phyloP scores from a whole-genome alignment of 2,888 invertebrate genomes.

The Xestia c-nigrum region DNA sequence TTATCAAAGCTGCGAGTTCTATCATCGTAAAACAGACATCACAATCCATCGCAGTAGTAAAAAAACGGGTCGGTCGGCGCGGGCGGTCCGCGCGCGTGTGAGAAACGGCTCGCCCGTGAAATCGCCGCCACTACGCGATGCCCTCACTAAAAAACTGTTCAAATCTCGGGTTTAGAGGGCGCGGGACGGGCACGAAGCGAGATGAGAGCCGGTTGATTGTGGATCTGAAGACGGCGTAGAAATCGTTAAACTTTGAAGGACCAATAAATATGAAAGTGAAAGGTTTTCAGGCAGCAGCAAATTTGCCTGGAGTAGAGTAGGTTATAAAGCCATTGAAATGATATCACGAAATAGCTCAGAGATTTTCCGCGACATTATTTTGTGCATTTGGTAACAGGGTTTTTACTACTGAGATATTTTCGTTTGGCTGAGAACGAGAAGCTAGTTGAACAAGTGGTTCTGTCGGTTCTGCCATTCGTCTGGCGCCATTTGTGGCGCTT shows the following conservation, averaged over 20 bases:
- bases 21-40: conserved; percentile 69
- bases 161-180: conserved; percentile 44
- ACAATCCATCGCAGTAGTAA: conserved; percentile 54
- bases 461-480: background rate
- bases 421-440: background rate
- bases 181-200: conserved; percentile 57
- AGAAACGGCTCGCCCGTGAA: conserved; percentile 69
- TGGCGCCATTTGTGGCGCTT: conserved; percentile 26
- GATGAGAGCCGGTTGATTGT: background rate
- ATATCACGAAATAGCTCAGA: background rate
- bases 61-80: conserved; percentile 64
- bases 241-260: background rate
- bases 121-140: conserved; percentile 66
- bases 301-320: background rate
- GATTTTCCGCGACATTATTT: background rate
- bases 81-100: conserved; percentile 71
- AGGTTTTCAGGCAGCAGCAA: background rate
- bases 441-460: background rate
- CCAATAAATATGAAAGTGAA: background rate
- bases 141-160: conserved; percentile 57
- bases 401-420: conserved; percentile 3
- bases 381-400: background rate
- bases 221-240: background rate
- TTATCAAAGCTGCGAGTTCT: conserved; percentile 58
- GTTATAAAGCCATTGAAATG: background rate